phyloP scores from a whole-genome alignment of 1,140 invertebrate species.

The Heliothis virescens region DNA sequence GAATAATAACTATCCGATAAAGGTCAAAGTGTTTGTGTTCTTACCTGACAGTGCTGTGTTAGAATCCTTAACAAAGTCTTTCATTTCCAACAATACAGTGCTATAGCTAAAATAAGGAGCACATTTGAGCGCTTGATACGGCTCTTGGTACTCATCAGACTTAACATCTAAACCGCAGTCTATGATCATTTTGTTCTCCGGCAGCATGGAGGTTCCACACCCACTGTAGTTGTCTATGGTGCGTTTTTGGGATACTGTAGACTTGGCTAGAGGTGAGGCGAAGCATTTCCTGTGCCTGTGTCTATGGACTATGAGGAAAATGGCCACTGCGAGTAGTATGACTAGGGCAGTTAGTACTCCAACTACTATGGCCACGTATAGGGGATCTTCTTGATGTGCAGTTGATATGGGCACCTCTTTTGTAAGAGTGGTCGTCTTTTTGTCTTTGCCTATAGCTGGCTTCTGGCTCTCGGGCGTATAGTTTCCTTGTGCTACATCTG shows the following conservation, averaged over 20 bases:
- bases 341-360: conserved; percentile 93
- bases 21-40: conserved; percentile 10
- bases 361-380: conserved; percentile 93
- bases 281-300: conserved; percentile 93
- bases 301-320: conserved; percentile 92
- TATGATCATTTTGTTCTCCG: conserved; percentile 85
- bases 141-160: conserved; percentile 92
- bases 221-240: conserved; percentile 75
- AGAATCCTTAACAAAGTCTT: conserved; percentile 89
- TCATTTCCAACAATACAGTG: conserved; percentile 92
- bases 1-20: no score
- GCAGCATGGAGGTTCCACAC: conserved; percentile 86
- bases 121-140: conserved; percentile 91
- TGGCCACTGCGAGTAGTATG: conserved; percentile 90
- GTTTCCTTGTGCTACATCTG: conserved; percentile 91
- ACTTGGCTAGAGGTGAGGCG: conserved; percentile 90
- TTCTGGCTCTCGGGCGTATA: conserved; percentile 88
- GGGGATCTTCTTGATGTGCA: conserved; percentile 90
- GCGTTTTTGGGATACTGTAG: conserved; percentile 79
- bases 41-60: conserved; percentile 86
- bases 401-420: conserved; percentile 88
- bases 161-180: conserved; percentile 86
- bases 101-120: conserved; percentile 93
- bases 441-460: conserved; percentile 78
- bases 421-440: conserved; percentile 82